A percentile compares a stretch with the other conserved stretches of the same genome.
phyloP scores from a whole-genome alignment of 2,113 vertebrate genomes.

The Thomomys bottae region DNA sequence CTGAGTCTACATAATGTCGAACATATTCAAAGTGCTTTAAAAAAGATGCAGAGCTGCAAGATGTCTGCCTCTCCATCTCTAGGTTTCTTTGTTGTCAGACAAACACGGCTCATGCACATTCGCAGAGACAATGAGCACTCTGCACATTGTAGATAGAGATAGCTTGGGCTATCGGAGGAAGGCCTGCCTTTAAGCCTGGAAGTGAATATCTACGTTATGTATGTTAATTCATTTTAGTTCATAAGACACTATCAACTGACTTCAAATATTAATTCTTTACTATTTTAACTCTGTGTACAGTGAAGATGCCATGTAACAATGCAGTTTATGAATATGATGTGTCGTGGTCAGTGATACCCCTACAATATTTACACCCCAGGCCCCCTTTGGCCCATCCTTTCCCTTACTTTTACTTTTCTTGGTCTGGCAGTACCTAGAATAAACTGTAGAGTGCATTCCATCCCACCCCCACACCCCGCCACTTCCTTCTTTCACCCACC shows the following conservation, averaged over 20 bases:
- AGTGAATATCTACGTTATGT: background rate
- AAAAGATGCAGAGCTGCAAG: background rate
- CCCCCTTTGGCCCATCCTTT: too few species aligned
- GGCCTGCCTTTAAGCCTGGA: background rate
- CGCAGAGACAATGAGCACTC: background rate
- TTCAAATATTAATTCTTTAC: background rate
- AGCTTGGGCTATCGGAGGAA: background rate
- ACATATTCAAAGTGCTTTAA: background rate
- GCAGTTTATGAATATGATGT: too few species aligned
- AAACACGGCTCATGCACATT: accelerated
- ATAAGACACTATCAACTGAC: background rate
- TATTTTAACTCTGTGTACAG: too few species aligned
- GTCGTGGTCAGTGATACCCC: too few species aligned
- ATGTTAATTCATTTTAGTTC: conserved; percentile 17
- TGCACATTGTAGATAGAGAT: accelerated
- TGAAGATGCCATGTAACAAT: too few species aligned
- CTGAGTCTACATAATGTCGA: background rate
- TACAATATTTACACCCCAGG: too few species aligned
- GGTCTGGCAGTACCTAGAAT: too few species aligned
- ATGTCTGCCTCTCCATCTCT: background rate
- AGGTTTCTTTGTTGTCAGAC: accelerated
- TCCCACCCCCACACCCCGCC: too few species aligned
- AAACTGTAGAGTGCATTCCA: too few species aligned
- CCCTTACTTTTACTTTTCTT: too few species aligned
- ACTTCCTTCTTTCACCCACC: too few species aligned